These are phyloP conservation scores for Chironomus tentans DNA, from an alignment of 2,888 invertebrate species.

Conservation along the genomic window DNA sequence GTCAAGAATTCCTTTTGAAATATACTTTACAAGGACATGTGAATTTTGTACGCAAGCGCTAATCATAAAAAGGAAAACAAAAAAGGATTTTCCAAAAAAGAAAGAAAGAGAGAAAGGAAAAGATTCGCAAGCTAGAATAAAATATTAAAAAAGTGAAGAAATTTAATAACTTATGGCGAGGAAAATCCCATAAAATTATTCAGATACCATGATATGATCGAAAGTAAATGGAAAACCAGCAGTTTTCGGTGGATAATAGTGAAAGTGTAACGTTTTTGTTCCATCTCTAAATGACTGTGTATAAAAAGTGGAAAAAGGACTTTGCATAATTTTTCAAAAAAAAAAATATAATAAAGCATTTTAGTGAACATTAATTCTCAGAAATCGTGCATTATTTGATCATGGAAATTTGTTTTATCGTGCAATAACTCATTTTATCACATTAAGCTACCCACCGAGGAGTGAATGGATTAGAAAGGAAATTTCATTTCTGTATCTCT, in stretches of 20 bases:
- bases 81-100: not conserved
- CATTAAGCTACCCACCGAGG: not conserved
- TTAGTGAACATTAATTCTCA: not conserved
- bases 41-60: not conserved
- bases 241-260: constrained; percentile 9
- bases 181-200: not conserved
- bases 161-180: not conserved
- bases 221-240: not conserved
- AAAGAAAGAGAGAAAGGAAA: not conserved
- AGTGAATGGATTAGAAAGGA: not conserved
- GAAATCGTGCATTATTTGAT: not conserved
- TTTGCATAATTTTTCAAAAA: too few species aligned
- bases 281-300: not conserved
- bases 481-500: not conserved
- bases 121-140: not conserved
- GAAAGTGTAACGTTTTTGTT: constrained; percentile 10
- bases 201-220: not conserved
- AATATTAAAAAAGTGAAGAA: not conserved
- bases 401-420: not conserved
- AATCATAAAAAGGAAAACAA: constrained; percentile 2
- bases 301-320: not conserved
- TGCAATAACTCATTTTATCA: not conserved
- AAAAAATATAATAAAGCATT: not conserved
- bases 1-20: not conserved
- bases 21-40: not conserved